Conservation (phyloP, 92 coral and sea anemone species). For the Paramuricea clavata region DNA sequence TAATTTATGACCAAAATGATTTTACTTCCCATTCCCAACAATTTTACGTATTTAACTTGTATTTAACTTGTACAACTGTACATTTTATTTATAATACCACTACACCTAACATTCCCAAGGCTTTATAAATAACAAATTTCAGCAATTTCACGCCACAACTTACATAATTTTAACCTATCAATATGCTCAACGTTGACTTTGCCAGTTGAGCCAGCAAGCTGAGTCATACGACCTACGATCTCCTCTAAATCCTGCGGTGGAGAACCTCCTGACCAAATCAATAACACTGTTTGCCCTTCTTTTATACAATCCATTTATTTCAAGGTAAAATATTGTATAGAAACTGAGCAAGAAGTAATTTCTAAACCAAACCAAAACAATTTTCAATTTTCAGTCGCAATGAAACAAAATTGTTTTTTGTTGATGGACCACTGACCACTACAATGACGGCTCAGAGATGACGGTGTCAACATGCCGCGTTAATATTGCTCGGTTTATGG, state of each 20-base stretch:
- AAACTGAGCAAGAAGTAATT: neutral
- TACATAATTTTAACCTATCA: constrained; percentile 83
- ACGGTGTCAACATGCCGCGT: neutral
- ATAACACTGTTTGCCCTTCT: constrained; percentile 72
- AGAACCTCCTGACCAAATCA: constrained; percentile 87
- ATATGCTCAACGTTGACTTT: constrained; percentile 86
- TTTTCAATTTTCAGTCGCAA: neutral
- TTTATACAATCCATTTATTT: constrained; percentile 70
- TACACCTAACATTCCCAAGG: neutral
- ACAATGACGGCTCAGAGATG: constrained; percentile 21
- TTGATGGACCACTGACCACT: constrained; percentile 22
- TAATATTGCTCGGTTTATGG: too few relatives aligned
- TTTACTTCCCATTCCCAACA: too few relatives aligned
- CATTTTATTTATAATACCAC: neutral
- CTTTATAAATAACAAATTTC: neutral
- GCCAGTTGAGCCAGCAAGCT: constrained; percentile 73
- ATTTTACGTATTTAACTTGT: too few relatives aligned
- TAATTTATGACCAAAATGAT: too few relatives aligned
- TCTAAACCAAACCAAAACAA: neutral
- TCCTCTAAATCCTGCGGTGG: constrained; percentile 86
- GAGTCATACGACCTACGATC: constrained; percentile 69
- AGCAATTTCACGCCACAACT: constrained; percentile 22
- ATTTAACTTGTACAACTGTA: neutral
- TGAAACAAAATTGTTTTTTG: neutral
- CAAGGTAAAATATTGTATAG: neutral